Percentiles rank a stretch among this genome's conserved stretches.
Conservation (phyloP, 1,140 invertebrate species). For the Drosophila hydei region DNA sequence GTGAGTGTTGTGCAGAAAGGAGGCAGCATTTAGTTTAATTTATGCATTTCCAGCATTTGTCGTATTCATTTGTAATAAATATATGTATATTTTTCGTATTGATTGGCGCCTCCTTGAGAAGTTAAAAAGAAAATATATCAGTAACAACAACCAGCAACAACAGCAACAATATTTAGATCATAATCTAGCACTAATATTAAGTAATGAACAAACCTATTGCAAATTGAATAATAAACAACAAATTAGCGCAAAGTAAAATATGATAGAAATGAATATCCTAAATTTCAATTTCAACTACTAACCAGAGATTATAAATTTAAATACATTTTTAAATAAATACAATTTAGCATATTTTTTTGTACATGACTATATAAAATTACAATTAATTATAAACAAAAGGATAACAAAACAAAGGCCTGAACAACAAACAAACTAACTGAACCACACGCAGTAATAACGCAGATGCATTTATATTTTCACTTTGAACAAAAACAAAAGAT, state of each 20-base stretch:
- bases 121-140: conserved; percentile 60
- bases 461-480: conserved; percentile 80
- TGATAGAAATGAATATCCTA: conserved; percentile 65
- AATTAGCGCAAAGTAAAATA: conserved; percentile 74
- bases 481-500: conserved; percentile 56
- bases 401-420: conserved; percentile 53
- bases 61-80: conserved; percentile 42
- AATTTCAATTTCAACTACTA: conserved; percentile 68
- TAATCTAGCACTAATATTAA: conserved; percentile 79
- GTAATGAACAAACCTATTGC: conserved; percentile 56
- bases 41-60: conserved; percentile 61
- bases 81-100: conserved; percentile 20
- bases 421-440: conserved; percentile 22
- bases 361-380: conserved; percentile 51
- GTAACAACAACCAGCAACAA: conserved; percentile 14
- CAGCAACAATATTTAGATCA: conserved; percentile 71
- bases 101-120: conserved; percentile 47
- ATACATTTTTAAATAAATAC: conserved; percentile 64
- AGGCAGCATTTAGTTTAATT: conserved; percentile 67
- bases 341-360: conserved; percentile 78
- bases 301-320: conserved; percentile 78
- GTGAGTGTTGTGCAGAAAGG: conserved; percentile 60
- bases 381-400: conserved; percentile 22
- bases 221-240: conserved; percentile 46
- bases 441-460: conserved; percentile 55